These are phyloP conservation scores for Lepus americanus DNA, from an alignment of 2,113 vertebrate species.

Conservation along the genomic window DNA sequence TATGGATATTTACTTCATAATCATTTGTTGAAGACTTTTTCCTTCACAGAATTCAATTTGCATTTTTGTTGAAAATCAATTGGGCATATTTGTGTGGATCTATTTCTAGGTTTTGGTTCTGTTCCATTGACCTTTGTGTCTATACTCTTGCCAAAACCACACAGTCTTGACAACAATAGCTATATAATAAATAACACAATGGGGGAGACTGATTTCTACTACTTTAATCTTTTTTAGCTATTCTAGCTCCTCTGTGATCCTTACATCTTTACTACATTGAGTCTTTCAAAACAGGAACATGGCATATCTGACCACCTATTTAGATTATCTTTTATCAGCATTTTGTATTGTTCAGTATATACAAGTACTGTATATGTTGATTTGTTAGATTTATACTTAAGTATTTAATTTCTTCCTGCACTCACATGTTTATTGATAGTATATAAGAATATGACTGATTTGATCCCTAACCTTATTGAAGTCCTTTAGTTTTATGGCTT, in stretches of 20 bases:
- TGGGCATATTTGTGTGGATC: background rate
- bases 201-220: background rate
- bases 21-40: background rate
- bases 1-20: background rate
- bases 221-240: constrained; percentile 39
- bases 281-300: background rate
- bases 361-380: background rate
- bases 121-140: background rate
- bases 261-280: background rate
- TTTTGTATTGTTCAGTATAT: background rate
- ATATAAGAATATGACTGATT: background rate
- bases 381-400: background rate
- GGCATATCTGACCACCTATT: background rate
- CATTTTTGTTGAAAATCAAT: background rate
- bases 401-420: background rate
- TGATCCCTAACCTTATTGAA: background rate
- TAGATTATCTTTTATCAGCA: background rate
- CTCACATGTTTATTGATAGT: background rate
- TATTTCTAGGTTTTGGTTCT: background rate
- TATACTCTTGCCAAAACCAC: background rate
- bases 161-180: background rate
- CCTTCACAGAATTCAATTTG: background rate
- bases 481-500: background rate
- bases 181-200: background rate
- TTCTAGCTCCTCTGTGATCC: background rate